A percentile compares a stretch with the other conserved stretches of the same genome.
phyloP scores from a whole-genome alignment of 2,113 vertebrate species.

The Atherinomorus stipes region DNA sequence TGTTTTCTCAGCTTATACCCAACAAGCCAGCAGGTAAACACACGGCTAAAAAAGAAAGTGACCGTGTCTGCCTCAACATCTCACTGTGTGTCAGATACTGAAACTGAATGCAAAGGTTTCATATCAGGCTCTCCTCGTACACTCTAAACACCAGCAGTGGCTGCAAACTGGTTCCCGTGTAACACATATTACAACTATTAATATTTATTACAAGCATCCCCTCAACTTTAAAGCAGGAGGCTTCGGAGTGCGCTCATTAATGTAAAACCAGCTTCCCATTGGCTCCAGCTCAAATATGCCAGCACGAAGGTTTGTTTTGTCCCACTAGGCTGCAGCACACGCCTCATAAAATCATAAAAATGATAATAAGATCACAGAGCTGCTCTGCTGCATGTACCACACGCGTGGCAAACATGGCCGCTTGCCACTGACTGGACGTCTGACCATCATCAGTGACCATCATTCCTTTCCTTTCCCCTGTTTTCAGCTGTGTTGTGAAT shows the following conservation, averaged over 20 bases:
- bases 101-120: background rate
- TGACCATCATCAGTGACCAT: slow-evolving; percentile 43
- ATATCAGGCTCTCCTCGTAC: background rate
- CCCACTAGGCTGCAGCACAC: slow-evolving; percentile 34
- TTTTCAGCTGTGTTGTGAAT: slow-evolving; percentile 51
- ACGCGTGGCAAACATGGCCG: slow-evolving; percentile 13
- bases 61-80: too few relatives aligned
- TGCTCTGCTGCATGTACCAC: slow-evolving; percentile 5
- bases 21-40: too few relatives aligned
- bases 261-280: slow-evolving; percentile 31
- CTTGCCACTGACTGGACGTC: slow-evolving; percentile 27
- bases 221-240: slow-evolving; percentile 13
- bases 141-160: background rate
- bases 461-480: slow-evolving; percentile 14
- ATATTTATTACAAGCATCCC: background rate
- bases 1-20: too few relatives aligned
- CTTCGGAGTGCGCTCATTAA: slow-evolving; percentile 12
- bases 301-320: slow-evolving; percentile 40
- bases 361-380: slow-evolving; percentile 32
- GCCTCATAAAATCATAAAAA: slow-evolving; percentile 35
- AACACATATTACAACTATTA: background rate
- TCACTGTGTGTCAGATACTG: too few relatives aligned
- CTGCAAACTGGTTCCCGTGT: background rate
- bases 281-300: slow-evolving; percentile 28
- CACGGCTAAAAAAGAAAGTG: too few relatives aligned